A percentile compares a stretch with the other conserved stretches of the same genome.
phyloP scores from a whole-genome alignment of 2,797 vertebrate genomes.

The Sus cebifrons region DNA sequence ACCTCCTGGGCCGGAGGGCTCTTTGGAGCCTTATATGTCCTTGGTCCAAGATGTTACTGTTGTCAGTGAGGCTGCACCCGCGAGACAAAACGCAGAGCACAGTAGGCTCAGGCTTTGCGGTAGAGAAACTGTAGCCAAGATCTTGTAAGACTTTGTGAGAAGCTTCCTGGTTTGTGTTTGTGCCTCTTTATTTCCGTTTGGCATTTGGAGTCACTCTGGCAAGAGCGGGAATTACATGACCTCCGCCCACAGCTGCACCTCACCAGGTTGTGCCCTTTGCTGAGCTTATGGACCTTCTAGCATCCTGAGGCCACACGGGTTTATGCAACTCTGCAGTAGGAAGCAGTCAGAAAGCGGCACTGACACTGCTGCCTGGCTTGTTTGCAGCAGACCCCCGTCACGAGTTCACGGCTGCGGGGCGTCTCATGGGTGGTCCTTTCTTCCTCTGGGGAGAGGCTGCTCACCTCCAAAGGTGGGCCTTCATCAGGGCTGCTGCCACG shows the following conservation, averaged over 20 bases:
- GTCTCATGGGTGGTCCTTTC: background rate
- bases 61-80: background rate
- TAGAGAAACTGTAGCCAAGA: conserved; percentile 19
- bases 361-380: background rate
- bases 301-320: conserved; percentile 10
- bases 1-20: background rate
- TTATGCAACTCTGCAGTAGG: conserved; percentile 26
- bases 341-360: conserved; percentile 12
- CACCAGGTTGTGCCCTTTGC: background rate
- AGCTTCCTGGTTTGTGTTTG: conserved; percentile 17
- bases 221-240: background rate
- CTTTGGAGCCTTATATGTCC: conserved; percentile 4
- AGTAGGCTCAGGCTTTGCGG: background rate
- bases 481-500: background rate
- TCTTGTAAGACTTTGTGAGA: conserved; percentile 31
- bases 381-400: background rate
- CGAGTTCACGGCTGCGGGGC: background rate
- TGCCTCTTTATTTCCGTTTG: conserved; percentile 26
- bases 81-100: background rate
- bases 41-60: background rate
- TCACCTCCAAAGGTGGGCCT: background rate
- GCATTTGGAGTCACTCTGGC: background rate
- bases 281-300: background rate
- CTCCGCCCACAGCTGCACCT: background rate
- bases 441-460: background rate